Base-by-base conservation (phyloP, 2,888 invertebrate species). In the Ypsolopha scabrella region DNA sequence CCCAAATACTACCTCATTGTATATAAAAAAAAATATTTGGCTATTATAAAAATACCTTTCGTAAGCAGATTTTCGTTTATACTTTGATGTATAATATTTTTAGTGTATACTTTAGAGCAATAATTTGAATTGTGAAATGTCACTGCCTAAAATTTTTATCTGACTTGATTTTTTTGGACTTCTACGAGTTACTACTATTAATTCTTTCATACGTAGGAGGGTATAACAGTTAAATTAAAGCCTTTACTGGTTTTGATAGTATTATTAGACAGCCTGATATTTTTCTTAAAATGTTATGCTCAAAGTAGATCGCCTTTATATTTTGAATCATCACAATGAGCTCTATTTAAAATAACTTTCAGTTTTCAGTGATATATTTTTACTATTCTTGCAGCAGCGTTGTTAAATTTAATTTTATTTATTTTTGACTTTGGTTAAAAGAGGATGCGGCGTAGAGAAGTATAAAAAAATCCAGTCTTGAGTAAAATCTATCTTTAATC, bases 1-100 rank as follows among this genome's bases (percentile, higher is more conserved):
- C 81, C 81, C 80, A 58, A 64, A 68, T 76, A 80, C 85, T 86
- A 83, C 85, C 85, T 86, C 85, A 83, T 80, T 86, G 82, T 85
- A 83, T 67, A 81, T 83, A 81, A 64, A 62, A 57, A 53, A 66
- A 66, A 68, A 69, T 68, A 75, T 79, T 83, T 77, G 78, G 77
- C 79, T 81, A 47, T 38, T 41, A 10, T 45, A 53, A 78, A 75
- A 77, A 60, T 80, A 80, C 78, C 60, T 61, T 70, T 63, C 66
- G 66, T 63, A 72, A 72, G 70, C 67, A 68, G 64, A 65, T 61
- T 64, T 70, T 70, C 62, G 60, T 67, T 70, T 67, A 68, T n/a
- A 65, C 58, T 63, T 61, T 60, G 13, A 35, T 11, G 36, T 66
- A n/a, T n/a, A n/a, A n/a, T 54, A 65, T 72, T 72, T 67, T 61